Percentiles rank a stretch among this genome's conserved stretches.
phyloP scores from a whole-genome alignment of 2,113 vertebrate species.

The Lampris incognitus region DNA sequence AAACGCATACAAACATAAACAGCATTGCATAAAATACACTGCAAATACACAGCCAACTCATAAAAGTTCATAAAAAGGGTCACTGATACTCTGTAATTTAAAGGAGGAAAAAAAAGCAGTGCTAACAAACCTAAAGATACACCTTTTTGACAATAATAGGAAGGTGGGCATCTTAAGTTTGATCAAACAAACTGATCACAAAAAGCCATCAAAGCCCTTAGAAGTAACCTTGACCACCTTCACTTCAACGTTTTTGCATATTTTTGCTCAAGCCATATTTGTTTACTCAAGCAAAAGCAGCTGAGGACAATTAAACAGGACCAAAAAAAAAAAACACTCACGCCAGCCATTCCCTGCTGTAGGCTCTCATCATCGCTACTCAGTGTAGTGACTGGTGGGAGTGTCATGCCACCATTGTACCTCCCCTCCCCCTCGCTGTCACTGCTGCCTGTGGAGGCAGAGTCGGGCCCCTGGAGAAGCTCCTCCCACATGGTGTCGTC shows the following conservation, averaged over 20 bases:
- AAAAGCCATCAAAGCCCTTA: neutral
- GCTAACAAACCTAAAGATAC: no score
- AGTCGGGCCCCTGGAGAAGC: constrained; percentile 91
- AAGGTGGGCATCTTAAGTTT: neutral
- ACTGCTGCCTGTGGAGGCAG: constrained; percentile 88
- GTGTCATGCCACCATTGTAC: constrained; percentile 51
- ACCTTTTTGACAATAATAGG: neutral
- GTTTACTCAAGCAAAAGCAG: no score
- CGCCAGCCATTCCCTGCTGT: constrained; percentile 82
- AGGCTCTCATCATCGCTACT: constrained; percentile 88
- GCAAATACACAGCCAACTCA: no score
- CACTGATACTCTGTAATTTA: no score
- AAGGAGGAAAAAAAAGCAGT: no score
- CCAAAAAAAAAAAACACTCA: constrained; percentile 23
- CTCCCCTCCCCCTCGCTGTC: constrained; percentile 86
- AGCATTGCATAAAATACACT: no score
- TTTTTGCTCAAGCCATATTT: no score
- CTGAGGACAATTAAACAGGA: neutral
- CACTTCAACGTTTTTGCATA: no score
- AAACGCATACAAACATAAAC: no score
- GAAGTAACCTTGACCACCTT: no score
- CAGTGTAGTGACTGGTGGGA: constrained; percentile 69
- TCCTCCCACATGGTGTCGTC: constrained; percentile 98
- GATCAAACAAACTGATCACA: neutral
- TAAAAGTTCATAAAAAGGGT: no score